Evolutionary conservation across 2,113 vertebrate genomes (phyloP).

Genomic region (Potamarius usumacintae): DNA sequence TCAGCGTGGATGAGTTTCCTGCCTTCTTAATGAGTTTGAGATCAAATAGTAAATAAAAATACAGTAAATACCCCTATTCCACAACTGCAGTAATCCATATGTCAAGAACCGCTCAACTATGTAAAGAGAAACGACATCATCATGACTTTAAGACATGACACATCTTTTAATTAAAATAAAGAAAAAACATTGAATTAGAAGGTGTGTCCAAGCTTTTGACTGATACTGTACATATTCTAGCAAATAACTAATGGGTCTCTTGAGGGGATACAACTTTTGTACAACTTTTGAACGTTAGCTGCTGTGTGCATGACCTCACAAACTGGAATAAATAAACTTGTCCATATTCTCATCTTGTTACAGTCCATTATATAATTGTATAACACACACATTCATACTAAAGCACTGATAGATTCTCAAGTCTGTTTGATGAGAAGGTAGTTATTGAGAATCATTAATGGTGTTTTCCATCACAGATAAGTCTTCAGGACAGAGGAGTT

Average conservation of each 20-base stretch:
- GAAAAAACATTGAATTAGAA: no score
- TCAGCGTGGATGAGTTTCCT: no score
- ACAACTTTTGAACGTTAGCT: slow-evolving; percentile 4
- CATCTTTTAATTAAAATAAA: no score
- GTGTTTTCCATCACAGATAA: background rate
- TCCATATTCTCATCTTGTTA: slow-evolving; percentile 1
- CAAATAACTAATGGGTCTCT: slow-evolving; percentile 37
- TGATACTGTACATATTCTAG: slow-evolving; percentile 22
- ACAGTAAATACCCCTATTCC: no score
- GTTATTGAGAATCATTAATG: background rate
- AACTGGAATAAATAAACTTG: slow-evolving; percentile 50
- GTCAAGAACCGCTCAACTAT: no score
- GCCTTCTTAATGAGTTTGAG: no score
- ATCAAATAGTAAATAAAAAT: no score
- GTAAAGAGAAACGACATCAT: no score
- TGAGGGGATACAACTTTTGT: slow-evolving; percentile 5
- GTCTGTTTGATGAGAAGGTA: background rate
- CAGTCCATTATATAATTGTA: background rate
- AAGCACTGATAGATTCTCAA: background rate
- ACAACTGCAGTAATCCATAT: no score
- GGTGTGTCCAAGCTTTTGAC: no score
- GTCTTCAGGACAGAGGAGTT: background rate
- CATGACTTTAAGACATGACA: no score
- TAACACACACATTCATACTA: background rate
- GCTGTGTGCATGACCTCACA: slow-evolving; percentile 27